Evolutionary conservation across 2,888 invertebrate species (phyloP), one percentile per base, ranked within the genome.

Genomic region (Frankliniella intonsa): DNA sequence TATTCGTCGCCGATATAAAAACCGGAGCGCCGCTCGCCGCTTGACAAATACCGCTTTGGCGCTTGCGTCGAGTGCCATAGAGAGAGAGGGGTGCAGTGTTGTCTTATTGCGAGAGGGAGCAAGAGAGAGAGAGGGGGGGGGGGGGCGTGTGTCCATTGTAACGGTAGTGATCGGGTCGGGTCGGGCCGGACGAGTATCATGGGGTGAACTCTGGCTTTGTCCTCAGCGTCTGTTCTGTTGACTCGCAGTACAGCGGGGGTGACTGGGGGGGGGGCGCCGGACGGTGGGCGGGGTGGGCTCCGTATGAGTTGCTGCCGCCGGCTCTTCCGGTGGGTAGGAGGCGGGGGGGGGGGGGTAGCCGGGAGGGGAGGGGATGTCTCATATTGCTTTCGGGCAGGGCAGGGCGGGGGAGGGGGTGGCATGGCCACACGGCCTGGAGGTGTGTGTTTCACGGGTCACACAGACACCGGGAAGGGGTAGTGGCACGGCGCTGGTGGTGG

Each of bases 1-100:
- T 62, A 62, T 62, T 62, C 62, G n/a, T 62, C 62, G n/a, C 19
- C 62, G 62, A 62, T 62, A 62, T 62, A 62, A 62, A 38, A 62
- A 62, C 62, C 62, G 62, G 14, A 62, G 62, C 62, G 62, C 7
- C 62, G 62, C 62, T 10, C 38, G 38, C 38, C 38, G 38, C 38
- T 62, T 62, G 62, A 62, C 62, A 62, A 62, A 62, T 62, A 62
- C n/a, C 62, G 62, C 17, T 17, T 38, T 5, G 38, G 38, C 38
- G 38, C 38, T 38, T 38, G 38, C 38, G 38, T 38, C 38, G 38
- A 38, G 38, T 38, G 38, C 5, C n/a, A n/a, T n/a, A n/a, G 38
- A 38, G 3, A 38, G 38, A 38, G 38, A 38, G 38, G 38, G 5
- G 38, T 5, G 38, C 38, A 38, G 38, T 5, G 38, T 5, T 3